A percentile compares a stretch with the other conserved stretches of the same genome.
phyloP scores from a whole-genome alignment of 2,797 vertebrate species.

The Potorous gilbertii region DNA sequence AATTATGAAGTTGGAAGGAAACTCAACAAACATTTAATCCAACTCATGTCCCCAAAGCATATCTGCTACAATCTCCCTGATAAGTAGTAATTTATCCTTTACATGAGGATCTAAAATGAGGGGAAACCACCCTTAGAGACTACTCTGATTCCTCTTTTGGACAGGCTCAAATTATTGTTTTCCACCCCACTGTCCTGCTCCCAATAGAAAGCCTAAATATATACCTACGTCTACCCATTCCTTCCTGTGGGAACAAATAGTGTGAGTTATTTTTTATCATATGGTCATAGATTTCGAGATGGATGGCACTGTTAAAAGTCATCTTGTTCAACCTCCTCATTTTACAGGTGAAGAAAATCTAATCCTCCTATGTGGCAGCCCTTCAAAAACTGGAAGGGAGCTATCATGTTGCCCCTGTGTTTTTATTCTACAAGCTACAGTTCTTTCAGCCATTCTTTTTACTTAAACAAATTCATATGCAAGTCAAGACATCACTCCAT shows the following conservation, averaged over 20 bases:
- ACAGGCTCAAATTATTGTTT: neutral
- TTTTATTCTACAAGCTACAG: neutral
- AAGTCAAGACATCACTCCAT: neutral
- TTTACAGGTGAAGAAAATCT: neutral
- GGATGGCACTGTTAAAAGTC: neutral
- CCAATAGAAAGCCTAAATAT: neutral
- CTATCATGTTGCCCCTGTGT: neutral
- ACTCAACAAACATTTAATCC: neutral
- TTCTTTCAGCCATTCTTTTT: neutral
- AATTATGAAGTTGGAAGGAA: neutral
- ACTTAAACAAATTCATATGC: neutral
- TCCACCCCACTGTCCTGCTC: neutral
- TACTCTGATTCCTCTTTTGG: neutral
- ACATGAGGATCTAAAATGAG: neutral
- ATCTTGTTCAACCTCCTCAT: neutral
- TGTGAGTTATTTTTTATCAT: neutral
- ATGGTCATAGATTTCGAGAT: neutral
- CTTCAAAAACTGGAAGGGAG: neutral
- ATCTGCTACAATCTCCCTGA: neutral
- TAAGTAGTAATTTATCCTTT: neutral
- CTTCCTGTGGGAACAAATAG: neutral
- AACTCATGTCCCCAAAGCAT: neutral
- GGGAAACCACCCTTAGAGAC: neutral
- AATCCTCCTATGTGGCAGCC: neutral
- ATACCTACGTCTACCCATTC: neutral